Evolutionary conservation across 2,888 invertebrate genomes (phyloP).

Genomic region (Polymixis lichenea): DNA sequence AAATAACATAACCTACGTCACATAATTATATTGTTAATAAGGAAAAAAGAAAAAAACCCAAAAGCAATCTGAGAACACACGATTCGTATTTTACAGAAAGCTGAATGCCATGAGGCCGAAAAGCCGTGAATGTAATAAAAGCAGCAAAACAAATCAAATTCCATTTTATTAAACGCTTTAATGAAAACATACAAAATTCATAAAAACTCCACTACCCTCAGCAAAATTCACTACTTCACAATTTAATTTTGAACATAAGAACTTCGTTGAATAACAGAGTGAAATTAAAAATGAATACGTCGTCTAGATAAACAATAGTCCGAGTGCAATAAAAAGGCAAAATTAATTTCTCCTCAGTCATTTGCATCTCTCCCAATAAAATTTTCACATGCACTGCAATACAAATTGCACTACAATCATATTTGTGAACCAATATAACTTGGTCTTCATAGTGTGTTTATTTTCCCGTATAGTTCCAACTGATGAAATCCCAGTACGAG

Average conservation of each 20-base stretch:
- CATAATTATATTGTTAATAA: not conserved
- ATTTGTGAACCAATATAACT: conserved; percentile 51
- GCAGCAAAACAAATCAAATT: not conserved
- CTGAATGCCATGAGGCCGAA: not conserved
- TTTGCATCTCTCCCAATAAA: conserved; percentile 54
- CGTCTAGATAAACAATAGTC: conserved; percentile 37
- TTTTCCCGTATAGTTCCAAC: conserved; percentile 28
- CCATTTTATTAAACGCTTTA: conserved; percentile 1
- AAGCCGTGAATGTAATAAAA: not conserved
- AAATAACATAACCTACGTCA: not conserved
- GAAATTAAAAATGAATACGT: conserved; percentile 18
- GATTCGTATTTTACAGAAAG: not conserved
- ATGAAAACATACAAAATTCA: not conserved
- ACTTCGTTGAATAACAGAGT: conserved; percentile 2
- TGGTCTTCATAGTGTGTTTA: conserved; percentile 42
- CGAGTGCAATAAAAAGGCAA: conserved; percentile 36
- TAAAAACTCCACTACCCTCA: not conserved
- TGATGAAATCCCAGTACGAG: conserved; percentile 37
- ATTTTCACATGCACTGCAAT: conserved; percentile 47
- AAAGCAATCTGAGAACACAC: not conserved
- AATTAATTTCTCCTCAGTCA: conserved; percentile 53
- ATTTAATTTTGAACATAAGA: conserved; percentile 20
- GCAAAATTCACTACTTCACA: conserved; percentile 2
- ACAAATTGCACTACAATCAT: conserved; percentile 56
- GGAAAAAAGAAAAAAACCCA: not conserved